Base-by-base conservation (phyloP, 2,797 vertebrate species). In the Poeciliopsis paucimaculata region DNA sequence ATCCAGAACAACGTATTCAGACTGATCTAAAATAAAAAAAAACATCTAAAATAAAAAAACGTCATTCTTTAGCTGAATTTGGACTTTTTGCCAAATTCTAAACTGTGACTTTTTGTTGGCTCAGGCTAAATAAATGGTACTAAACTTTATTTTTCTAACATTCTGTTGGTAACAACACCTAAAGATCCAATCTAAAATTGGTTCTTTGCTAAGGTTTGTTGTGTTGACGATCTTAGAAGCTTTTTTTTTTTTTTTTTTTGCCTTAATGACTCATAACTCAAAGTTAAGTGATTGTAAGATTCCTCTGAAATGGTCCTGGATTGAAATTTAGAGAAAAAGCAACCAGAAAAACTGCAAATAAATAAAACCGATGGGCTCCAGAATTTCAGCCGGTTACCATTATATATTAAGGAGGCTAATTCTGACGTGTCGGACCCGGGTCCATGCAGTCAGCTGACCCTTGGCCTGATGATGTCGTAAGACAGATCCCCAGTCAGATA, bases 401-500 rank as follows among this genome's bases (percentile, higher is more conserved):
- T 41, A 34, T 34, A 34, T 34, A 55, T 55, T 51, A 53, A 41
- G 11, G 6, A 55, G 53, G n/a, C 73, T 57, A 18, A 75, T 75
- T 26, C 13, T 43, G 34, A 8, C 64, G 43, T 77, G 75, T 78
- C 72, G 28, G 34, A 72, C 53, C 53, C 9, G 4, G 55, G 49
- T 80, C 20, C 75, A 60, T 51, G 80, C 73, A 81, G 72, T 80
- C 77, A 83, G 75, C 26, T 76, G 77, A 88, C 79, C 81, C 36
- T 88, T 88, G 87, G 66, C 77, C 85, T 78, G 79, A 78, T 78
- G 81, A 76, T 85, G 89, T 82, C 74, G 89, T 82, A 90, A 91
- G 77, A 71, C 71, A 85, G 90, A 92, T 93, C 70, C 60, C 66
- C 10, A 49, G 46, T 84, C 72, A 75, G 92, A 92, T 92, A 86